Base-by-base conservation (phyloP, 2,113 vertebrate species). In the Sminthopsis crassicaudata region DNA sequence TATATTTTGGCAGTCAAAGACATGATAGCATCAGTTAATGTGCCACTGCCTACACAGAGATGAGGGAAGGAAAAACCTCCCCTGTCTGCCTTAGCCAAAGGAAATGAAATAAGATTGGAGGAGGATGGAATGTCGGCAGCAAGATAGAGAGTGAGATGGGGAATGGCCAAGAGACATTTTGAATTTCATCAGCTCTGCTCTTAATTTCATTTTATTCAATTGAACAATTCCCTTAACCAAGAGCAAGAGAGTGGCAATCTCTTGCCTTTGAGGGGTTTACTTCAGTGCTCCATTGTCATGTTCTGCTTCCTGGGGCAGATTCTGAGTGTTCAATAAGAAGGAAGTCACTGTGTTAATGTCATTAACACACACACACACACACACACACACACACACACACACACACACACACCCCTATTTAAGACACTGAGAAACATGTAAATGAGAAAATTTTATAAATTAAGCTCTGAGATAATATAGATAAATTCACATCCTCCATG, bases 31-130 rank as follows among this genome's bases (percentile, higher is more conserved):
- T 93, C 54, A 50, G 36, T 97, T 93, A 95, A 91, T 90, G 53
- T 55, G 42, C 53, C 54, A 9, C 2, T 55, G n/a, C 36, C 91
- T 53, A 94, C 84, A 93, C 76, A 53, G 96, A 95, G 36, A 96
- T 91, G 94, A 94, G 96, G 92, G 84, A 89, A 93, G 67, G n/a
- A 96, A 93, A 94, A 95, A 92, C 4, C 16, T 54, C 46, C 67
- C 91, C 89, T 91, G 46, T 0, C 53, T 94, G 26, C 46, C 46
- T 54, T 92, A 92, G 95, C 27, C 42, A 54, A 36, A 96, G 92
- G 22, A 93, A 53, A 42, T 96, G 67, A 93, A 96, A 94, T 23
- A 46, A 93, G 16, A 94, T 60, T 94, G 88, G 95, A 54, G 88
- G 95, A 54, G 50, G 88, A 91, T 53, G 52, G 11, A 88, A 95